Percentiles rank a stretch among this genome's conserved stretches.
Conservation (phyloP, 2,888 invertebrate genomes). For the Dione juno region DNA sequence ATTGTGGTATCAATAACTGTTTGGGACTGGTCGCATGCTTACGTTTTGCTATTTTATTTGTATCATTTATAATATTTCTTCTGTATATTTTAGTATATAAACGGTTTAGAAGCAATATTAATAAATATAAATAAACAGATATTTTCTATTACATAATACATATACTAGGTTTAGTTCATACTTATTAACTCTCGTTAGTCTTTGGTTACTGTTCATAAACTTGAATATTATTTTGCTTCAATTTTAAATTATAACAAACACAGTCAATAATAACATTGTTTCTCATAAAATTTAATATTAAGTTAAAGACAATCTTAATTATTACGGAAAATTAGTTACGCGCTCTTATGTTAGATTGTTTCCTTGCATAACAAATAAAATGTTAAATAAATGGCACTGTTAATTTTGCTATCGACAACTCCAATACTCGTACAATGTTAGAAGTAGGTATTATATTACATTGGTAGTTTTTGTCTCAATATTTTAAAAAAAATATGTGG, state of each 20-base stretch:
- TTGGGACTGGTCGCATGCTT: conserved; percentile 23
- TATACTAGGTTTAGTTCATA: too few relatives aligned
- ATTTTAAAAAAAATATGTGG: not conserved
- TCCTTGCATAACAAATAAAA: conserved; percentile 3
- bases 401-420: not conserved
- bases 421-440: conserved; percentile 5
- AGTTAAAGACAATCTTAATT: not conserved
- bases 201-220: not conserved
- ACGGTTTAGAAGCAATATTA: too few relatives aligned
- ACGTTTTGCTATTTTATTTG: not conserved
- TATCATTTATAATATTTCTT: not conserved
- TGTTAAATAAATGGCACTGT: not conserved
- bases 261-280: too few relatives aligned
- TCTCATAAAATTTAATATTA: not conserved
- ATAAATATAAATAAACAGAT: too few relatives aligned
- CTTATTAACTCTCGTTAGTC: too few relatives aligned
- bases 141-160: too few relatives aligned
- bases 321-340: conserved; percentile 4
- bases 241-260: not conserved
- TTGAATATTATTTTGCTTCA: not conserved
- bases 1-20: conserved; percentile 41
- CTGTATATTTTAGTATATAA: too few relatives aligned
- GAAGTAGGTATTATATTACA: not conserved
- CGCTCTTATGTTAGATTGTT: conserved; percentile 6
- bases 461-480: not conserved